Evolutionary conservation across 2,888 invertebrate species (phyloP).

Genomic region (Caenorhabditis doughertyi): DNA sequence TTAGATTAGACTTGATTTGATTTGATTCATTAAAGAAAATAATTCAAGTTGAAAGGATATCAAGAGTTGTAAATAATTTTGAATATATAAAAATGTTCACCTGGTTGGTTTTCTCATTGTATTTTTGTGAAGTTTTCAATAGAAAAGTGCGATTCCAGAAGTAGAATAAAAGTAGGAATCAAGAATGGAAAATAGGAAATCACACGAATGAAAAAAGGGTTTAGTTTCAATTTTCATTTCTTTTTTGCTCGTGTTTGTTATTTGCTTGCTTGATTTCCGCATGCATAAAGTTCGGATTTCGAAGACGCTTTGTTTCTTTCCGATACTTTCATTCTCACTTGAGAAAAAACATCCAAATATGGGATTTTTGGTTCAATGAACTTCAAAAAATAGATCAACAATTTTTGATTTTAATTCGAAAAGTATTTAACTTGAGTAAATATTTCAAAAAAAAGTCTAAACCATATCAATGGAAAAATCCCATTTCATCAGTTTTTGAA

Average conservation of each 20-base stretch:
- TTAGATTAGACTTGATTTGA: background rate
- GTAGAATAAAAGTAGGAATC: background rate
- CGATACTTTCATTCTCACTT: background rate
- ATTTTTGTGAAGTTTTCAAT: background rate
- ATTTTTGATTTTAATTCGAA: no score
- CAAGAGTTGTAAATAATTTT: no score
- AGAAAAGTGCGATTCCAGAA: background rate
- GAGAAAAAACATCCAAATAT: no score
- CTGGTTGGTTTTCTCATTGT: background rate
- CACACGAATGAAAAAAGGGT: slow-evolving; percentile 32
- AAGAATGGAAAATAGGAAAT: slow-evolving; percentile 12
- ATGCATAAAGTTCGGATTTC: slow-evolving; percentile 49
- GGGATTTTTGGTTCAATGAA: no score
- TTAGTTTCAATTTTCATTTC: slow-evolving; percentile 52
- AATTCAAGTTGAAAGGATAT: no score
- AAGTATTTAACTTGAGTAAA: no score
- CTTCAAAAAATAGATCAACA: no score
- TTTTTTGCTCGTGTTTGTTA: slow-evolving; percentile 29
- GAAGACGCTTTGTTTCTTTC: slow-evolving; percentile 4
- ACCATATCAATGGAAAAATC: no score
- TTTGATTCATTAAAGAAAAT: background rate
- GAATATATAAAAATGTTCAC: background rate
- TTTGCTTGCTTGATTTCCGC: slow-evolving; percentile 48
- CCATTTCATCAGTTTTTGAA: no score
- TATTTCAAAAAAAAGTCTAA: no score